phyloP scores from a whole-genome alignment of 2,888 invertebrate species.

The Miltochrista miniata region DNA sequence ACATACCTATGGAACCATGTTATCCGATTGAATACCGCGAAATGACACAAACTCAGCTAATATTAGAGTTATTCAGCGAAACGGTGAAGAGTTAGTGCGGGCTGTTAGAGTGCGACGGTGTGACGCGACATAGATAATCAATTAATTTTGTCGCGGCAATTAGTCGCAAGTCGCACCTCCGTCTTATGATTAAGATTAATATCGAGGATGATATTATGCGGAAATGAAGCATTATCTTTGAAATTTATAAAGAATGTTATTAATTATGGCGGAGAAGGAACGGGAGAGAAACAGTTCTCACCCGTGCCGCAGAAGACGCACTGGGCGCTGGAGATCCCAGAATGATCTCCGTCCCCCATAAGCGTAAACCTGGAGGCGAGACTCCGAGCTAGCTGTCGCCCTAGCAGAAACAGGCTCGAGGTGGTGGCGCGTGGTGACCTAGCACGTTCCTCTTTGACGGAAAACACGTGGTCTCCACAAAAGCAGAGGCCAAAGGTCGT shows the following conservation, averaged over 20 bases:
- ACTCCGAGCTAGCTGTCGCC: too few relatives aligned
- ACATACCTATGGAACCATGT: background rate
- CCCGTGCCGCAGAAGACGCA: too few relatives aligned
- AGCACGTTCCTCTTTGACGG: too few relatives aligned
- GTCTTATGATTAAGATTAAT: constrained; percentile 65
- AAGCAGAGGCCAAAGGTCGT: too few relatives aligned
- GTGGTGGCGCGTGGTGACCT: too few relatives aligned
- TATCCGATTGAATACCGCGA: constrained; percentile 14
- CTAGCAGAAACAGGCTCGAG: too few relatives aligned
- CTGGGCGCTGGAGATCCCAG: too few relatives aligned
- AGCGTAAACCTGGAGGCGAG: too few relatives aligned
- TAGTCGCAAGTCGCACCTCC: constrained; percentile 63
- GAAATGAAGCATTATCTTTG: constrained; percentile 1
- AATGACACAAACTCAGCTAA: constrained; percentile 21
- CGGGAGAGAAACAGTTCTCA: too few relatives aligned
- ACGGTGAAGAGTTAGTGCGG: constrained; percentile 11
- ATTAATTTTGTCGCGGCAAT: constrained; percentile 66
- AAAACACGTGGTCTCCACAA: too few relatives aligned
- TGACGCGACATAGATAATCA: constrained; percentile 59
- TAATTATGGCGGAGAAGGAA: background rate
- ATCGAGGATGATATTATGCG: constrained; percentile 26
- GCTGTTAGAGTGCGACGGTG: constrained; percentile 16
- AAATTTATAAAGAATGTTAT: background rate
- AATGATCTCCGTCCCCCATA: too few relatives aligned
- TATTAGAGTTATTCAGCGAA: constrained; percentile 20